Evolutionary conservation across 2,113 vertebrate genomes (phyloP).

Genomic region (Oryzias melastigma): DNA sequence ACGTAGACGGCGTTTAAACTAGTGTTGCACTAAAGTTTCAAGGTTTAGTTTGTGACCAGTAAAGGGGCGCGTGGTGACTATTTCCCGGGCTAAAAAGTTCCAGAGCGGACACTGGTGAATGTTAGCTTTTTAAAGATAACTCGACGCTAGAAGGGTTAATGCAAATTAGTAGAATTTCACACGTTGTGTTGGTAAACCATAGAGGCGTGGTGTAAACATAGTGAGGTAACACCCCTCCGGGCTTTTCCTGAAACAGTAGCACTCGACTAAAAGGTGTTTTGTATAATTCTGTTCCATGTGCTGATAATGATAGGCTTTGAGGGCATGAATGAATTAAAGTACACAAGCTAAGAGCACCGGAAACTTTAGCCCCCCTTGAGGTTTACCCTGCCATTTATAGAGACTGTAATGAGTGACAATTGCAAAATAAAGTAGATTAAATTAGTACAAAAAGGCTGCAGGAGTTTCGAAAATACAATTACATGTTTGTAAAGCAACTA

Average conservation of each 20-base stretch:
- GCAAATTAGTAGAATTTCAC: constrained; percentile 45
- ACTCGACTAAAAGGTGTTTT: neutral
- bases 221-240: constrained; percentile 4
- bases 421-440: no score
- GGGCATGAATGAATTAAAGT: neutral
- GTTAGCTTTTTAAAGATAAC: neutral
- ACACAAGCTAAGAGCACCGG: no score
- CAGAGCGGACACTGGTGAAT: neutral
- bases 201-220: constrained; percentile 60
- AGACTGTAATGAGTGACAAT: no score
- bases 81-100: no score
- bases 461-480: no score
- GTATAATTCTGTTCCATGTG: neutral
- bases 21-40: neutral
- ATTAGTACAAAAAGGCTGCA: no score
- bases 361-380: no score
- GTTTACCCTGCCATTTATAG: no score
- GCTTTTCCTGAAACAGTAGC: constrained; percentile 6
- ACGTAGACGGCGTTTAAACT: neutral
- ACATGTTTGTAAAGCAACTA: no score
- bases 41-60: neutral
- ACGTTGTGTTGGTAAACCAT: constrained; percentile 58
- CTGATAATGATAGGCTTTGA: constrained; percentile 26
- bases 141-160: neutral
- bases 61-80: neutral